Percentiles rank a stretch among this genome's conserved stretches.
These are phyloP conservation scores for Poecile atricapillus DNA, from an alignment of 2,113 vertebrate species.

Conservation along the genomic window DNA sequence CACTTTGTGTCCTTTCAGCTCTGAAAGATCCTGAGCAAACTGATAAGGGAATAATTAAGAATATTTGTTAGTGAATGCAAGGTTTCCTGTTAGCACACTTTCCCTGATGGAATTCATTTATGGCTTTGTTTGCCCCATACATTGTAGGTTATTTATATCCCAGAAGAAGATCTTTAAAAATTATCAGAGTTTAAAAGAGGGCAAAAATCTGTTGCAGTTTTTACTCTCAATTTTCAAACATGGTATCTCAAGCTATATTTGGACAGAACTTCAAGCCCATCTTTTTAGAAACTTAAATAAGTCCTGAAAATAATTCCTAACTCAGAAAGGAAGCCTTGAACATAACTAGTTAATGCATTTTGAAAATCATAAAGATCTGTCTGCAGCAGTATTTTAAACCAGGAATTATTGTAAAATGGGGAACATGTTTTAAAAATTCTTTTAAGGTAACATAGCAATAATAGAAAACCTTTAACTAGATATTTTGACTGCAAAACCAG, in stretches of 20 bases:
- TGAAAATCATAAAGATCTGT: neutral
- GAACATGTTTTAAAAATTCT: neutral
- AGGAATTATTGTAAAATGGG: neutral
- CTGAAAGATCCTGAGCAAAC: neutral
- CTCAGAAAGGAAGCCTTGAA: neutral
- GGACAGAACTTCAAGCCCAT: neutral
- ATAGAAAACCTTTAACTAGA: neutral
- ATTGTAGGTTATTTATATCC: neutral
- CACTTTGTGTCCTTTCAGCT: neutral
- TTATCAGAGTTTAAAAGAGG: neutral
- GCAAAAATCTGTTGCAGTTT: neutral
- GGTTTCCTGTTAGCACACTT: neutral
- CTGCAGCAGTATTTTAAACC: neutral
- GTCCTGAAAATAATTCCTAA: neutral
- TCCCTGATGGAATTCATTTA: neutral
- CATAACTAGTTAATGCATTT: neutral
- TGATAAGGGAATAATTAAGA: neutral
- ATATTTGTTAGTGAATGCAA: neutral
- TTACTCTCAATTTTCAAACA: neutral
- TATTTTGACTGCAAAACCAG: neutral
- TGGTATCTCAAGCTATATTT: neutral
- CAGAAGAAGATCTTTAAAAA: neutral
- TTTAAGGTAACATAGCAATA: neutral
- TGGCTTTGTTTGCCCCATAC: neutral
- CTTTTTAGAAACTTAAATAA: neutral